phyloP scores from a whole-genome alignment of 2,888 invertebrate genomes.

The Augochlorella aurata region DNA sequence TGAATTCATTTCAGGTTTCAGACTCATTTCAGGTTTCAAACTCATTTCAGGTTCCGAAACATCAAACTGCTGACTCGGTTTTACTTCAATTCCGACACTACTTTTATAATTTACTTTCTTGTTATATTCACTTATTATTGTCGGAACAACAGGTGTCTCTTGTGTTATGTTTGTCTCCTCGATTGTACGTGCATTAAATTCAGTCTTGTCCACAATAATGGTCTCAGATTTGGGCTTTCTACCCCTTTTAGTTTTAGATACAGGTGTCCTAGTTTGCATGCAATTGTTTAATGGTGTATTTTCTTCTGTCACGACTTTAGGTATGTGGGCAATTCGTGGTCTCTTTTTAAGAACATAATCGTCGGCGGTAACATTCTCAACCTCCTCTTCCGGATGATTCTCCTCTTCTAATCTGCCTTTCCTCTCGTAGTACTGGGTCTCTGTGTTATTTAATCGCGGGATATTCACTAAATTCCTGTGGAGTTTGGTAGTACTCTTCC shows the following conservation, averaged over 20 bases:
- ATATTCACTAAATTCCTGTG: not conserved
- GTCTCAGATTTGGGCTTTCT: not conserved
- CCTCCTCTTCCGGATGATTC: not conserved
- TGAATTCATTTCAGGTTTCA: too few relatives aligned
- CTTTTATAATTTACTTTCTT: not conserved
- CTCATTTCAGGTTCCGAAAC: too few relatives aligned
- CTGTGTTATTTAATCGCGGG: not conserved
- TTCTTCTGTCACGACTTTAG: slow-evolving; percentile 45
- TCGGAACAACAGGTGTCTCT: not conserved
- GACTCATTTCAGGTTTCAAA: too few relatives aligned
- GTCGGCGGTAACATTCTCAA: not conserved
- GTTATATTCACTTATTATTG: not conserved
- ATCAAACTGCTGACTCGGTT: too few relatives aligned
- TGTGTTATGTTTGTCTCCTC: not conserved
- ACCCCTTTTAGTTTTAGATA: not conserved
- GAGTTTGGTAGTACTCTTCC: slow-evolving; percentile 49
- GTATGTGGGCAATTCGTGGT: slow-evolving; percentile 68
- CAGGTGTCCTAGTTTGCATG: not conserved
- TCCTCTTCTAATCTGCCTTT: not conserved
- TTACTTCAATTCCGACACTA: not conserved
- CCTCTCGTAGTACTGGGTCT: not conserved
- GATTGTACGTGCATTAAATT: not conserved
- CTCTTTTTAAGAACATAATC: slow-evolving; percentile 54
- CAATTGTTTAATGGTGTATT: not conserved
- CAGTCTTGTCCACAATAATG: too few relatives aligned